Evolutionary conservation across 2,797 vertebrate genomes (phyloP).

Genomic region (Hozukius guyotensis): DNA sequence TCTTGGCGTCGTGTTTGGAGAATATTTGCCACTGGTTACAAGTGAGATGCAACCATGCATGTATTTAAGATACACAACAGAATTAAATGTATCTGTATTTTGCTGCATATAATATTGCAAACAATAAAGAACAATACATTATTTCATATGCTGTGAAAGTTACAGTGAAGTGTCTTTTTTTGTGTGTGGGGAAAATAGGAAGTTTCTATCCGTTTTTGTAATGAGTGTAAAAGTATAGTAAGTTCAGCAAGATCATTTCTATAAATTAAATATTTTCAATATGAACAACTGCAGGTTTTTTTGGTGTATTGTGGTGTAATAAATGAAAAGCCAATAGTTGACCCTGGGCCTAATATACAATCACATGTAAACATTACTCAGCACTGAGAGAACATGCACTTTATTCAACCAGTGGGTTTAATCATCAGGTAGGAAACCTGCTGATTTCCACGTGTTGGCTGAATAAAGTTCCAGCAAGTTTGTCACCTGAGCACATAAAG

Average conservation of each 20-base stretch:
- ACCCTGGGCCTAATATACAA: too few relatives aligned
- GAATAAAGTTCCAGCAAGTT: too few relatives aligned
- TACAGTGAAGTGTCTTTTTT: not conserved
- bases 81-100: not conserved
- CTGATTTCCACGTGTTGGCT: too few relatives aligned
- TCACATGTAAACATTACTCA: too few relatives aligned
- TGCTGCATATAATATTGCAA: not conserved
- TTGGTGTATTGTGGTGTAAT: not conserved
- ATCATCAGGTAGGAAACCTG: too few relatives aligned
- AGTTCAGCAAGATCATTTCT: not conserved
- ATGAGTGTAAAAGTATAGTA: not conserved
- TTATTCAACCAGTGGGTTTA: too few relatives aligned
- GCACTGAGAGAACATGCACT: too few relatives aligned
- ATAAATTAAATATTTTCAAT: not conserved
- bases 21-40: not conserved
- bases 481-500: too few relatives aligned
- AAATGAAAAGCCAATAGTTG: not conserved
- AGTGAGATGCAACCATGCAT: not conserved
- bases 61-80: not conserved
- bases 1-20: not conserved
- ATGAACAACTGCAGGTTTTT: not conserved
- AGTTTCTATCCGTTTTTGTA: too few relatives aligned
- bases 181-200: too few relatives aligned
- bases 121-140: too few relatives aligned
- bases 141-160: not conserved